These are phyloP conservation scores for Trissolcus basalis DNA, from an alignment of 1,140 invertebrate genomes.

Conservation along the genomic window DNA sequence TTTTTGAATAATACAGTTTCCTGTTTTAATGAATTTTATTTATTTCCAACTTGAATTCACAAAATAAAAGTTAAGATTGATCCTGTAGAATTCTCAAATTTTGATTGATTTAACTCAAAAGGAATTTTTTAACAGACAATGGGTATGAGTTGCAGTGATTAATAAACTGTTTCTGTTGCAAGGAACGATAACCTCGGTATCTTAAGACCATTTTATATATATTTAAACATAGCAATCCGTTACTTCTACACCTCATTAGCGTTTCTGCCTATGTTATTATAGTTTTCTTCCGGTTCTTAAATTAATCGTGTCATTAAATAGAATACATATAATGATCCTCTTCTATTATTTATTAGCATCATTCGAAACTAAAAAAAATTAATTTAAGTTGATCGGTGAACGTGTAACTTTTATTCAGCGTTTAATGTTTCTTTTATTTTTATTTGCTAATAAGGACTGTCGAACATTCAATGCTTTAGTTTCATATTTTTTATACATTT, in stretches of 20 bases:
- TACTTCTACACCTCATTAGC: conserved; percentile 39
- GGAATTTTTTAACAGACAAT: conserved; percentile 7
- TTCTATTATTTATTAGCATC: conserved; percentile 50
- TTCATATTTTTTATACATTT: conserved; percentile 58
- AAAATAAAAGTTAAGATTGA: neutral
- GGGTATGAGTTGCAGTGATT: conserved; percentile 28
- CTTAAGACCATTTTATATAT: conserved; percentile 30
- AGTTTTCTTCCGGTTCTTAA: conserved; percentile 26
- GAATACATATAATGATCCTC: conserved; percentile 11
- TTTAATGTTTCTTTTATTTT: conserved; percentile 2
- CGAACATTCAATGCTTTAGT: conserved; percentile 35
- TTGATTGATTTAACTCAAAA: no score
- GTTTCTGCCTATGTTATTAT: conserved; percentile 25
- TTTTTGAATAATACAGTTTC: neutral
- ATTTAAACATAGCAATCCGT: conserved; percentile 23
- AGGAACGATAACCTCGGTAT: conserved; percentile 46
- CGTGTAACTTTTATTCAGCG: no score
- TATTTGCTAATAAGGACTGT: neutral
- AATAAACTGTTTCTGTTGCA: conserved; percentile 23
- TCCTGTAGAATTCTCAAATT: no score
- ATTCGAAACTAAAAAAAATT: conserved; percentile 21
- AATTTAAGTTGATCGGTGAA: conserved; percentile 30
- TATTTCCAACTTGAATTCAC: neutral
- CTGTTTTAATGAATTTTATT: neutral
- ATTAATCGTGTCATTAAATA: conserved; percentile 35